Conservation (phyloP, 2,113 vertebrate genomes). For the Seriola quinqueradiata region DNA sequence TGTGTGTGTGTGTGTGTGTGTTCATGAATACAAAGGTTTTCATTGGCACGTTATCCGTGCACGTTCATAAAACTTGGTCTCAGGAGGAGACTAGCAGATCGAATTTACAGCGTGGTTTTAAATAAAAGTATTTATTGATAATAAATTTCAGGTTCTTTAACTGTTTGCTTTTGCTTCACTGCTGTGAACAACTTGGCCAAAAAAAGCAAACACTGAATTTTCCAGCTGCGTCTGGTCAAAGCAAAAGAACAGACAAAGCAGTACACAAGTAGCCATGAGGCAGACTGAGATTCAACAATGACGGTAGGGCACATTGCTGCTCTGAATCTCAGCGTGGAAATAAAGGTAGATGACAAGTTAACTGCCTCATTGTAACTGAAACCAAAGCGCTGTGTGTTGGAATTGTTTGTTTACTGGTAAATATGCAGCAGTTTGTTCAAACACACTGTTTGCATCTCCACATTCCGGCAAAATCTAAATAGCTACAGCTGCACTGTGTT, state of each 20-base stretch:
- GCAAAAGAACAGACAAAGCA: background rate
- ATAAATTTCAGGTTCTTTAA: background rate
- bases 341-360: slow-evolving; percentile 9
- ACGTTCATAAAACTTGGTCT: too few relatives aligned
- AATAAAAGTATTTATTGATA: background rate
- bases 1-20: too few relatives aligned
- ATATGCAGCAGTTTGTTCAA: slow-evolving; percentile 20
- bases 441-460: background rate
- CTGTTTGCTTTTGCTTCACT: background rate
- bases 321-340: slow-evolving; percentile 3
- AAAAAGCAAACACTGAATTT: background rate
- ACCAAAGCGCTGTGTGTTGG: background rate
- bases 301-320: background rate
- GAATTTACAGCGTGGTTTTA: background rate
- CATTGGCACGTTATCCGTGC: too few relatives aligned
- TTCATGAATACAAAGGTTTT: too few relatives aligned
- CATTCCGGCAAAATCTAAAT: background rate
- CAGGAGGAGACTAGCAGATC: background rate
- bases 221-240: slow-evolving; percentile 1
- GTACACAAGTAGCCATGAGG: background rate
- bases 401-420: slow-evolving; percentile 1
- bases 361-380: background rate
- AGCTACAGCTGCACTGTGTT: background rate
- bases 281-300: slow-evolving; percentile 7
- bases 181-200: background rate